Conservation (phyloP, 1,140 invertebrate genomes). For the Polypedilum pembai region DNA sequence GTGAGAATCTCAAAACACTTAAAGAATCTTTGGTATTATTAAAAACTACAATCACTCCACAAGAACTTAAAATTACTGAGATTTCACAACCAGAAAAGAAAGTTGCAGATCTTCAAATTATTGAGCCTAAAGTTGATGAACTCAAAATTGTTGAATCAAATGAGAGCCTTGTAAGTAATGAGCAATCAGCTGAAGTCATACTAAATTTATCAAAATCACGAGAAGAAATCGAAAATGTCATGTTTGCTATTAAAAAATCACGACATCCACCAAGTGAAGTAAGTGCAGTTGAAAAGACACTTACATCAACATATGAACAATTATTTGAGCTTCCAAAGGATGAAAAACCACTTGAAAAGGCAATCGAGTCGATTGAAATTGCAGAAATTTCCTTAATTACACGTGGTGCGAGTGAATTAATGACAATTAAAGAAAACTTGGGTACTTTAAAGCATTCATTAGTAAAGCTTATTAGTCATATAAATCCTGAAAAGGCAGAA, state of each 20-base stretch:
- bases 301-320: not conserved
- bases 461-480: not conserved
- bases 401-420: not conserved
- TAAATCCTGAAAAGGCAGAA: not conserved
- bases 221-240: slow-evolving; percentile 32
- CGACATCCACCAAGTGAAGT: not conserved
- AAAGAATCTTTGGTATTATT: not conserved
- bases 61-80: not conserved
- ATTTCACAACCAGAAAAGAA: not conserved
- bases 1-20: not conserved
- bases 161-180: not conserved
- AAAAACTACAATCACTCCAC: not conserved
- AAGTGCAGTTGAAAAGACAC: not conserved
- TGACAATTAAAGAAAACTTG: not conserved
- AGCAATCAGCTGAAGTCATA: not conserved
- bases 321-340: not conserved
- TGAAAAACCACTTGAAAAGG: not conserved
- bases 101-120: slow-evolving; percentile 9
- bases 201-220: slow-evolving; percentile 30
- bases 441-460: not conserved
- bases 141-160: slow-evolving; percentile 14
- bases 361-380: not conserved
- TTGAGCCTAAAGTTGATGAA: not conserved
- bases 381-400: not conserved
- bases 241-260: not conserved